phyloP scores from a whole-genome alignment of 2,797 vertebrate genomes.

The Dromococcyx pavoninus region DNA sequence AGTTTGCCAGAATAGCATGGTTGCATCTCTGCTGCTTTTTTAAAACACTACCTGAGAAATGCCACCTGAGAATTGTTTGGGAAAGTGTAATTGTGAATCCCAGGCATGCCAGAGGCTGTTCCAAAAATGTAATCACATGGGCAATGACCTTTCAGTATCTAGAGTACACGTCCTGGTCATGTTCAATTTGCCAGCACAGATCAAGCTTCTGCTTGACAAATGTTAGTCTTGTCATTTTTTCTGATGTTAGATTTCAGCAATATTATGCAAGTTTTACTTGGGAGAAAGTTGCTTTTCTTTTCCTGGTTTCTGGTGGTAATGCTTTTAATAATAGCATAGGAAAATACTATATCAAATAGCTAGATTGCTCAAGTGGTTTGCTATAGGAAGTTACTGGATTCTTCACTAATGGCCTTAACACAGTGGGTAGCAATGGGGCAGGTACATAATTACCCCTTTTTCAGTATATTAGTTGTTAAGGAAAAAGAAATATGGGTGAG shows the following conservation, averaged over 20 bases:
- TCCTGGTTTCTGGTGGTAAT: not conserved
- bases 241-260: not conserved
- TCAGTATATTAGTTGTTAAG: not conserved
- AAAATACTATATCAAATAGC: not conserved
- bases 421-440: not conserved
- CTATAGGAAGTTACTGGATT: not conserved
- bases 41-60: not conserved
- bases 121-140: not conserved
- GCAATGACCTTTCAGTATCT: not conserved
- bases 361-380: not conserved
- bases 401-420: not conserved
- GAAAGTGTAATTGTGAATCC: not conserved
- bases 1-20: not conserved
- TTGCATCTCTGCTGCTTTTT: not conserved
- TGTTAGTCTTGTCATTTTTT: not conserved
- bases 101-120: not conserved
- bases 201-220: not conserved
- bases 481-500: not conserved
- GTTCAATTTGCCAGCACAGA: not conserved
- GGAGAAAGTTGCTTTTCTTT: not conserved
- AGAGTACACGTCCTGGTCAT: not conserved
- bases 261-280: not conserved
- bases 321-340: not conserved
- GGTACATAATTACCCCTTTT: not conserved
- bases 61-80: not conserved